Percentiles rank a stretch among this genome's conserved stretches.
Evolutionary conservation across 2,113 vertebrate genomes (phyloP).

Genomic region (Dasypus novemcinctus): DNA sequence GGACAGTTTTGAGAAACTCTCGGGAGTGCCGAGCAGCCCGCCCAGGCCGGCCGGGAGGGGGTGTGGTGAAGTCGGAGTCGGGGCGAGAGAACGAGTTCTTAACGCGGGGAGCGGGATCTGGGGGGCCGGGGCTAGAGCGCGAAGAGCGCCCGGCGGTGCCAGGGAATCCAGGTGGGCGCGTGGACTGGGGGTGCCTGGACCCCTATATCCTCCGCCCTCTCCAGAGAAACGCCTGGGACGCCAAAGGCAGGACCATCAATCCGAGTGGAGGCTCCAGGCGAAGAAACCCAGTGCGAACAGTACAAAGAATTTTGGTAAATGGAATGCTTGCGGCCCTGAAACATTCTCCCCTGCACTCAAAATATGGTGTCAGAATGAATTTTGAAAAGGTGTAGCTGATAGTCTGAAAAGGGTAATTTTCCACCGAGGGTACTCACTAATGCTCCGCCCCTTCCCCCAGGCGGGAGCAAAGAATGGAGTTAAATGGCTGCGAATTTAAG

Average conservation of each 20-base stretch:
- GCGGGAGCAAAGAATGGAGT: not conserved
- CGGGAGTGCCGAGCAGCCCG: rapidly evolving
- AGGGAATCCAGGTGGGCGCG: not conserved
- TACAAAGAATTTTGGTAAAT: not conserved
- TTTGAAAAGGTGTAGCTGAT: not conserved
- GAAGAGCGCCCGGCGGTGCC: not conserved
- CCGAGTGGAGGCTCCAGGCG: not conserved
- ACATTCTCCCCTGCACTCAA: not conserved
- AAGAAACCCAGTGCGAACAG: not conserved
- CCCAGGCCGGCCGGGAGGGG: not conserved
- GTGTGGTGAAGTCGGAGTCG: not conserved
- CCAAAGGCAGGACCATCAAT: too few relatives aligned
- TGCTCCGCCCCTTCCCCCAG: not conserved
- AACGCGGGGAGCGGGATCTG: rapidly evolving
- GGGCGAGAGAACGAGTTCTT: not conserved
- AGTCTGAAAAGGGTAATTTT: not conserved
- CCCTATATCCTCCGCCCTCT: not conserved
- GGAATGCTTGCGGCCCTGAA: not conserved
- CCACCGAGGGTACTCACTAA: not conserved
- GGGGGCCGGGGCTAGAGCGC: not conserved
- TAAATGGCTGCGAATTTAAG: not conserved
- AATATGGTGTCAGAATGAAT: not conserved
- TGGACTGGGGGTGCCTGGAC: not conserved
- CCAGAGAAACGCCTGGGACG: too few relatives aligned
- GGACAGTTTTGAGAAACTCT: not conserved